These are phyloP conservation scores for Drosophila parvula DNA, from an alignment of 1,140 invertebrate species.

Conservation along the genomic window DNA sequence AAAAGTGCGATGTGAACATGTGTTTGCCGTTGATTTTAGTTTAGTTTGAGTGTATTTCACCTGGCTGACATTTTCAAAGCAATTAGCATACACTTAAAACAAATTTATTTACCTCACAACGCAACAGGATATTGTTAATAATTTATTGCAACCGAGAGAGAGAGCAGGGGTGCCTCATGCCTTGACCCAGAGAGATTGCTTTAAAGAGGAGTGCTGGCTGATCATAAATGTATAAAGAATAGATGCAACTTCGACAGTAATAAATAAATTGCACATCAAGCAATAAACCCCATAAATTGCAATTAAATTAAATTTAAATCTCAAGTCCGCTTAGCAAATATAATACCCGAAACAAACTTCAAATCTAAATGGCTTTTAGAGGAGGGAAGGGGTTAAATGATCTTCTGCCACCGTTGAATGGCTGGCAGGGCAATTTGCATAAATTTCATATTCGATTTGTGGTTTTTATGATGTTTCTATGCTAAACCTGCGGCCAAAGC, in stretches of 20 bases:
- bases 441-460: slow-evolving; percentile 58
- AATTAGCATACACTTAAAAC: slow-evolving; percentile 49
- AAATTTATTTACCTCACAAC: background rate
- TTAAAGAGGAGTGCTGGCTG: background rate
- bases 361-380: slow-evolving; percentile 13
- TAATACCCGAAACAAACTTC: background rate
- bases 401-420: slow-evolving; percentile 66
- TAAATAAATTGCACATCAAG: slow-evolving; percentile 1
- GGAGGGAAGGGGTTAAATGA: slow-evolving; percentile 29
- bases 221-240: background rate
- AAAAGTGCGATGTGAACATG: slow-evolving; percentile 78
- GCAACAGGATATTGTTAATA: background rate
- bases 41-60: slow-evolving; percentile 34
- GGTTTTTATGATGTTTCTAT: slow-evolving; percentile 60
- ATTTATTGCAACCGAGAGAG: background rate
- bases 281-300: slow-evolving; percentile 17
- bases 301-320: slow-evolving; percentile 17
- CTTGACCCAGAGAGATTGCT: background rate
- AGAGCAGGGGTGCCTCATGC: background rate
- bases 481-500: slow-evolving; percentile 35
- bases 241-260: background rate
- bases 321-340: background rate
- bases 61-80: slow-evolving; percentile 22
- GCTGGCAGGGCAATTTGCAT: slow-evolving; percentile 42
- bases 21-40: slow-evolving; percentile 59